phyloP scores from a whole-genome alignment of 2,797 vertebrate genomes.

The Sparus aurata region DNA sequence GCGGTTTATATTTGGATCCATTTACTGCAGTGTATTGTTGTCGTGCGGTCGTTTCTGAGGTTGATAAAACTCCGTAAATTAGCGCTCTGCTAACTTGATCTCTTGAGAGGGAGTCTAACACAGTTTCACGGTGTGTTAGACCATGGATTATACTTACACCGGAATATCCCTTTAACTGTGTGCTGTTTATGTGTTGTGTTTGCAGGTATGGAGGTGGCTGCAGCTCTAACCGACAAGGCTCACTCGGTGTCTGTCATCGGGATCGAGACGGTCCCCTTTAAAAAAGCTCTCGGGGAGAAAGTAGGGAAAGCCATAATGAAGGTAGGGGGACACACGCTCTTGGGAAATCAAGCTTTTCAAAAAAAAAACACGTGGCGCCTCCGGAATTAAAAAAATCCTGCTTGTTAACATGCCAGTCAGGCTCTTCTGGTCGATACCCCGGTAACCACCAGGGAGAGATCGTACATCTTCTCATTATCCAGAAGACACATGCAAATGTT shows the following conservation, averaged over 20 bases:
- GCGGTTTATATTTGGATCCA: too few relatives aligned
- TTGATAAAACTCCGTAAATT: too few relatives aligned
- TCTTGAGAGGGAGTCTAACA: too few relatives aligned
- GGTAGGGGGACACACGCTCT: conserved; percentile 77
- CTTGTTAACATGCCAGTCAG: conserved; percentile 47
- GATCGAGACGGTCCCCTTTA: conserved; percentile 93
- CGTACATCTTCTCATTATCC: conserved; percentile 30
- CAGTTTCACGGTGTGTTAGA: too few relatives aligned
- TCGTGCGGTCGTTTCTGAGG: too few relatives aligned
- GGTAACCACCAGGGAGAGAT: conserved; percentile 2
- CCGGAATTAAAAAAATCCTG: not conserved
- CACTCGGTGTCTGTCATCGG: conserved; percentile 97
- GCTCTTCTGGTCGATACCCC: conserved; percentile 38
- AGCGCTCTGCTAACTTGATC: too few relatives aligned
- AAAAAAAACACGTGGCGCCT: conserved; percentile 7
- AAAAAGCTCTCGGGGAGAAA: conserved; percentile 94
- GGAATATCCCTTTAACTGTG: too few relatives aligned
- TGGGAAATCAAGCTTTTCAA: conserved; percentile 54
- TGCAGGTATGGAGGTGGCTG: conserved; percentile 97
- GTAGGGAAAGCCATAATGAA: conserved; percentile 96
- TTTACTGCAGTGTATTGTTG: too few relatives aligned
- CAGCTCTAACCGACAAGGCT: conserved; percentile 94
- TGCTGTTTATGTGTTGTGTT: conserved; percentile 24
- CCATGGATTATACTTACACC: too few relatives aligned
- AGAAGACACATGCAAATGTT: conserved; percentile 12